phyloP scores from a whole-genome alignment of 2,113 vertebrate species.

The Salminus brasiliensis region DNA sequence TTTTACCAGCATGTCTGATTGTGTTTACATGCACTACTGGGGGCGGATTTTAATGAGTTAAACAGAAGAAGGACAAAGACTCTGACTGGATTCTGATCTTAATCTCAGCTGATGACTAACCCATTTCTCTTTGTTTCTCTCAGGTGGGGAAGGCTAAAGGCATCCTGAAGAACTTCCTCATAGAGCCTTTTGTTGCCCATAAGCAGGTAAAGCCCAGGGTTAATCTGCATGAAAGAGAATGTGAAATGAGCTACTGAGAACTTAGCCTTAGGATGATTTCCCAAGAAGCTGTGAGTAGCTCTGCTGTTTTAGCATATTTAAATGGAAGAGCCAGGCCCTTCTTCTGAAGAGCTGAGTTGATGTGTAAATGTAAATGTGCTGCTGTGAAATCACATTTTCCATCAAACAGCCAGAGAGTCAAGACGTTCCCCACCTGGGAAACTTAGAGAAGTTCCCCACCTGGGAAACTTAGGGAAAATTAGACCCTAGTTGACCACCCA shows the following conservation, averaged over 20 bases:
- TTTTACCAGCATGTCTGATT: too few relatives aligned
- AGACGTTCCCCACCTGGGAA: too few relatives aligned
- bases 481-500: too few relatives aligned
- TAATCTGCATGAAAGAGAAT: background rate
- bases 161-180: slow-evolving; percentile 95
- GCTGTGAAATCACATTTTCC: too few relatives aligned
- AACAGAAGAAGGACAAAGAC: too few relatives aligned
- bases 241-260: background rate
- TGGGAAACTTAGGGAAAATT: too few relatives aligned
- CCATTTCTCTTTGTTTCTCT: slow-evolving; percentile 1
- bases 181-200: slow-evolving; percentile 94
- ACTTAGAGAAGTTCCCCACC: too few relatives aligned
- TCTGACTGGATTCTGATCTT: background rate
- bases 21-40: too few relatives aligned
- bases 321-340: background rate
- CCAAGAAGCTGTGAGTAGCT: background rate
- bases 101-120: background rate
- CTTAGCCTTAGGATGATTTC: background rate
- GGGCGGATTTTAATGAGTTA: too few relatives aligned
- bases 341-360: too few relatives aligned
- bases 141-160: slow-evolving; percentile 94
- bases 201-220: slow-evolving; percentile 81
- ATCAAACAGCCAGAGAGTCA: too few relatives aligned
- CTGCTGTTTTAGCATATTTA: background rate
- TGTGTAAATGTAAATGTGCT: too few relatives aligned